phyloP scores from a whole-genome alignment of 2,888 invertebrate species.

The Tetramorium bicarinatum region DNA sequence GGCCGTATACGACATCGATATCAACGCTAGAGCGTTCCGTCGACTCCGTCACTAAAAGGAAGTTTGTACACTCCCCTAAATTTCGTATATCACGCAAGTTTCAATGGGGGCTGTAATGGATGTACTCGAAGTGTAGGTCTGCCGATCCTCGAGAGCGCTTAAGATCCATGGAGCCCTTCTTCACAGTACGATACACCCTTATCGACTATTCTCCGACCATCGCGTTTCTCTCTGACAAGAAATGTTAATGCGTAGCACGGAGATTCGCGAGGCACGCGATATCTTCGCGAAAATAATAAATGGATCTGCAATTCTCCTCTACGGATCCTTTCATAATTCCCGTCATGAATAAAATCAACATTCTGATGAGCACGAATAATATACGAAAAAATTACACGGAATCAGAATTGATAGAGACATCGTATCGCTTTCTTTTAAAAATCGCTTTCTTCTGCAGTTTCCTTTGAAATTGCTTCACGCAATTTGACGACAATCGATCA shows the following conservation, averaged over 20 bases:
- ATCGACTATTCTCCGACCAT: constrained; percentile 13
- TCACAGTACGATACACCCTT: constrained; percentile 21
- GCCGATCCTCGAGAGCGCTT: constrained; percentile 19
- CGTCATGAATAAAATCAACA: constrained; percentile 21
- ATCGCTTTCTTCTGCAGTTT: background rate
- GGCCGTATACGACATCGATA: constrained; percentile 3
- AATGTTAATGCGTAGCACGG: constrained; percentile 40
- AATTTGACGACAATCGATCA: background rate
- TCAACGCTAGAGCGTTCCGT: background rate
- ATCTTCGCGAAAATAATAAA: constrained; percentile 44
- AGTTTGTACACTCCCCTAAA: constrained; percentile 36
- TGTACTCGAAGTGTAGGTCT: constrained; percentile 24
- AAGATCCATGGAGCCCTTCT: constrained; percentile 6
- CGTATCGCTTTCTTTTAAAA: background rate
- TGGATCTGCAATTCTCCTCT: constrained; percentile 17
- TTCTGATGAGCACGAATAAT: background rate
- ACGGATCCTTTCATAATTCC: background rate
- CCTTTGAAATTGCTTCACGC: background rate
- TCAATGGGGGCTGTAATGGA: constrained; percentile 42
- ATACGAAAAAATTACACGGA: background rate
- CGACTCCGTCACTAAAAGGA: constrained; percentile 12
- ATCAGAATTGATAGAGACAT: background rate
- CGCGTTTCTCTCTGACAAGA: constrained; percentile 26
- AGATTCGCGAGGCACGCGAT: constrained; percentile 36
- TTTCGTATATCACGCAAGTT: constrained; percentile 40